Conservation (phyloP, 64 coral and sea anemone species). For the Porites lutea region DNA sequence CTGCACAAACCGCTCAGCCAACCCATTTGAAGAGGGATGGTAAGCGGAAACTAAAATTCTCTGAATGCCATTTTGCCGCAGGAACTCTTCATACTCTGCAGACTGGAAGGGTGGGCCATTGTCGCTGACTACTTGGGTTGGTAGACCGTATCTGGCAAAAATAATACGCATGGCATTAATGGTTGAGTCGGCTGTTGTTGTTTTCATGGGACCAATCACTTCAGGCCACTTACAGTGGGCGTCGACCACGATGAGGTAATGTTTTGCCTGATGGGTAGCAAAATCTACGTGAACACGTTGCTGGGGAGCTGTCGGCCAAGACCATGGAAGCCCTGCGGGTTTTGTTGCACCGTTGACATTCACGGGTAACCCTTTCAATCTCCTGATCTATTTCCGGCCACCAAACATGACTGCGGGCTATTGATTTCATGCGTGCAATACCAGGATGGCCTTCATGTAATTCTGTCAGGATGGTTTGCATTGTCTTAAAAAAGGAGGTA, state of each 20-base stretch:
- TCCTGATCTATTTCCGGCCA: too few relatives aligned
- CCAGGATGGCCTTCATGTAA: slow-evolving; percentile 29
- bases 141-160: slow-evolving; percentile 1
- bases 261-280: too few relatives aligned
- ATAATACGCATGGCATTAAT: background rate
- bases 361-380: too few relatives aligned
- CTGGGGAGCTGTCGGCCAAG: too few relatives aligned
- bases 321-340: too few relatives aligned
- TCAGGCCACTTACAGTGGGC: too few relatives aligned
- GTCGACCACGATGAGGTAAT: too few relatives aligned
- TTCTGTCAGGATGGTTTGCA: background rate
- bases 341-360: too few relatives aligned
- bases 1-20: too few relatives aligned
- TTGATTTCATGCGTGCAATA: background rate
- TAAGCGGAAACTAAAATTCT: too few relatives aligned
- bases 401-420: background rate
- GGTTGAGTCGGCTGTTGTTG: background rate
- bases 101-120: slow-evolving; percentile 26
- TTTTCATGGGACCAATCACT: background rate
- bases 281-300: too few relatives aligned
- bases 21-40: too few relatives aligned
- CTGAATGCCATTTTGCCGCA: background rate
- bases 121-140: background rate
- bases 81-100: slow-evolving; percentile 14
- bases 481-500: background rate